Evolutionary conservation across 1,140 invertebrate genomes (phyloP).

Genomic region (Acromyrmex charruanus): DNA sequence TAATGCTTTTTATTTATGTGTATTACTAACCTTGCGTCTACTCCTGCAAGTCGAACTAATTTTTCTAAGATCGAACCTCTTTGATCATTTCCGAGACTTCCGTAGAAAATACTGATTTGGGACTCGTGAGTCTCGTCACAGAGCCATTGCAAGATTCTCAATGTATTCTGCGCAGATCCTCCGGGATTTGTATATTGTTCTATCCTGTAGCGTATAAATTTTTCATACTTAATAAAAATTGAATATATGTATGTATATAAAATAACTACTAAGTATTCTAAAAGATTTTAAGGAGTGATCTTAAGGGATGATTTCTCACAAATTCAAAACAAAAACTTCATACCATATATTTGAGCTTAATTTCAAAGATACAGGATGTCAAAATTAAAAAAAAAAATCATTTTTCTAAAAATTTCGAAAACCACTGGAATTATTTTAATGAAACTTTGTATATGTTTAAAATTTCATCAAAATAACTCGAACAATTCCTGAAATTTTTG

Average conservation of each 20-base stretch:
- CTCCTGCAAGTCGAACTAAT: slow-evolving; percentile 82
- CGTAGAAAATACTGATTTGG: slow-evolving; percentile 81
- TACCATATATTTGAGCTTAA: too few species aligned
- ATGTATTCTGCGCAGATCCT: slow-evolving; percentile 87
- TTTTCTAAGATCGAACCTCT: slow-evolving; percentile 83
- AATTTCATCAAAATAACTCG: too few species aligned
- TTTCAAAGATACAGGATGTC: too few species aligned
- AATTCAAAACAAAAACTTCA: too few species aligned
- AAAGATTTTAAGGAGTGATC: too few species aligned
- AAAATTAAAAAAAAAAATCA: too few species aligned
- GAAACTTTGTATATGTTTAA: too few species aligned
- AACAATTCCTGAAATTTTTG: too few species aligned
- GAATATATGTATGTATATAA: background rate
- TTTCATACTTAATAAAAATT: background rate
- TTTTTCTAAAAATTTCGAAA: too few species aligned
- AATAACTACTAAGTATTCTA: too few species aligned
- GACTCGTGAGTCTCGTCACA: slow-evolving; percentile 78
- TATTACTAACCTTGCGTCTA: slow-evolving; percentile 81
- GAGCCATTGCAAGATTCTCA: slow-evolving; percentile 87
- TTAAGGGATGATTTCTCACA: too few species aligned
- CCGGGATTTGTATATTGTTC: slow-evolving; percentile 80
- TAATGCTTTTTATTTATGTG: background rate
- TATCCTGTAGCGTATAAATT: slow-evolving; percentile 55
- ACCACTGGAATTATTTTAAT: too few species aligned
- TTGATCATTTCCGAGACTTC: slow-evolving; percentile 85